These are phyloP conservation scores for Agrochola litura DNA, from an alignment of 2,888 invertebrate species.

Conservation along the genomic window DNA sequence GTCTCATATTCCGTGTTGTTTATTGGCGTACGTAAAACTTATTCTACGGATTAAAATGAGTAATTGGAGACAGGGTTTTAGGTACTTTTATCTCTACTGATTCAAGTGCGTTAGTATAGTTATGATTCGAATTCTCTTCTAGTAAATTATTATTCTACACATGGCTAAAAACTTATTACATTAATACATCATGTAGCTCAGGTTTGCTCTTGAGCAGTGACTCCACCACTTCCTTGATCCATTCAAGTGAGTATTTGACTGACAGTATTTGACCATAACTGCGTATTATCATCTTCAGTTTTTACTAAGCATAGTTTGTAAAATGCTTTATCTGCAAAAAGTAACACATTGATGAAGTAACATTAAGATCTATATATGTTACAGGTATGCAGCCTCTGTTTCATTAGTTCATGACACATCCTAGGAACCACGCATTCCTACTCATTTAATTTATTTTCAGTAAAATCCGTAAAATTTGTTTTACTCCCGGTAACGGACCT, in stretches of 20 bases:
- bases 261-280: background rate
- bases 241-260: background rate
- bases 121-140: background rate
- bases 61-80: background rate
- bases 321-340: background rate
- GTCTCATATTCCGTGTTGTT: background rate
- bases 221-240: conserved; percentile 3
- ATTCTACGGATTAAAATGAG: conserved; percentile 5
- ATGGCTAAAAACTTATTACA: background rate
- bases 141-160: conserved; percentile 19
- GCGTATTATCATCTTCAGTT: background rate
- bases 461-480: conserved; percentile 25
- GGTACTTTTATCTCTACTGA: background rate
- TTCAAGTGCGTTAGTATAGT: background rate
- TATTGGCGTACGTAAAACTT: conserved; percentile 14
- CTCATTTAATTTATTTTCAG: background rate
- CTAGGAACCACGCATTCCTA: background rate
- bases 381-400: background rate
- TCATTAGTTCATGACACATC: background rate
- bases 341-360: background rate
- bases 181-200: conserved; percentile 19
- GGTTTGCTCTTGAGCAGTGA: background rate
- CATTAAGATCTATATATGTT: background rate
- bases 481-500: background rate
- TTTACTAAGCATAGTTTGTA: background rate